Evolutionary conservation across 2,888 invertebrate genomes (phyloP).

Genomic region (Ganaspis brasiliensis): DNA sequence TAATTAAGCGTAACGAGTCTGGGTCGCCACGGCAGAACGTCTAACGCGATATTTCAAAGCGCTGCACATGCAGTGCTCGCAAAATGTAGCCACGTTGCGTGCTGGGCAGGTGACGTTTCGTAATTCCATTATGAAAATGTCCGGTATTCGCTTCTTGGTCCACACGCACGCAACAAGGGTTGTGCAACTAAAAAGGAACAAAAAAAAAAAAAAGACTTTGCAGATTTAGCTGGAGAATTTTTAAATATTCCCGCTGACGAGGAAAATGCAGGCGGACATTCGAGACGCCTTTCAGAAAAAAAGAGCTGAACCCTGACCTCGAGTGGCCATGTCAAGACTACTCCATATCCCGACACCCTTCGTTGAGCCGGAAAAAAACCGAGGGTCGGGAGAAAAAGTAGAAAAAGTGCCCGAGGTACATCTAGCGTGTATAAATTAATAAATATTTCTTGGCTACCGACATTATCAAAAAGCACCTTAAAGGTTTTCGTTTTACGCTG

Average conservation of each 20-base stretch:
- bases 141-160: conserved; percentile 23
- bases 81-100: conserved; percentile 38
- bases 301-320: conserved; percentile 8
- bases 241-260: background rate
- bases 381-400: background rate
- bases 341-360: background rate
- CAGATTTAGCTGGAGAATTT: conserved; percentile 4
- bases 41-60: conserved; percentile 54
- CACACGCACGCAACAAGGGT: conserved; percentile 29
- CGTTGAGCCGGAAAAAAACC: background rate
- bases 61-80: conserved; percentile 41
- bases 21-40: conserved; percentile 40
- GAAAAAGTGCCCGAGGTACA: background rate
- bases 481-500: too few relatives aligned
- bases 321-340: conserved; percentile 13
- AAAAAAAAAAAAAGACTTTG: background rate
- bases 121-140: conserved; percentile 73
- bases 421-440: too few relatives aligned
- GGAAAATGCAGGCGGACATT: conserved; percentile 15
- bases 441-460: too few relatives aligned
- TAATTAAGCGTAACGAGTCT: conserved; percentile 65
- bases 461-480: too few relatives aligned
- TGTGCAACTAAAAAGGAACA: background rate
- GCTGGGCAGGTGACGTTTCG: conserved; percentile 59
- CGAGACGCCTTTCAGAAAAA: background rate